A percentile compares a stretch with the other conserved stretches of the same genome.
phyloP scores from a whole-genome alignment of 2,888 invertebrate species.

The Julus scanicus region DNA sequence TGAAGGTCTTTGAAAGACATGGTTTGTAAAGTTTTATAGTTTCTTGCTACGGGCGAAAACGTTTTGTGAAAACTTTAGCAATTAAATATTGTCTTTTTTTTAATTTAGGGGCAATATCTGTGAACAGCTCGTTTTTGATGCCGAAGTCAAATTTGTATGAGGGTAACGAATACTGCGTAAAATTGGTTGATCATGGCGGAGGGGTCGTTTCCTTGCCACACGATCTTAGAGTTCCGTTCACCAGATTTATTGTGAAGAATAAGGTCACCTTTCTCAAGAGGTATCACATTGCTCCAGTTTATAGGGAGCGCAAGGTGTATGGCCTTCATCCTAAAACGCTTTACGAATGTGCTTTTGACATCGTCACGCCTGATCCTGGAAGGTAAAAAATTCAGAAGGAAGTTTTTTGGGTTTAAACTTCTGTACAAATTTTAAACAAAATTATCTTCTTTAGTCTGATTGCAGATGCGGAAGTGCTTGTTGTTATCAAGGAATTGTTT shows the following conservation, averaged over 20 bases:
- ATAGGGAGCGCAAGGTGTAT: conserved; percentile 75
- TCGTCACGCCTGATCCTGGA: conserved; percentile 77
- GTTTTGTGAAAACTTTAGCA: background rate
- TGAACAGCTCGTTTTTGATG: conserved; percentile 82
- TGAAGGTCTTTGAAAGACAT: conserved; percentile 64
- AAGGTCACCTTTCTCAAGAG: conserved; percentile 82
- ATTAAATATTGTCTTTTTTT: conserved; percentile 37
- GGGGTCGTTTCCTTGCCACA: conserved; percentile 85
- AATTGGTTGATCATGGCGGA: conserved; percentile 88
- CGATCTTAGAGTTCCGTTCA: conserved; percentile 84
- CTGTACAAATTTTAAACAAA: background rate
- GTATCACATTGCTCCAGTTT: conserved; percentile 88
- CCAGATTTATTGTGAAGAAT: conserved; percentile 82
- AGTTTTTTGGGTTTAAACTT: background rate
- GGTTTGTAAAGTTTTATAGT: conserved; percentile 54
- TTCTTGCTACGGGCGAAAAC: background rate
- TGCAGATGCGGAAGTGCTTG: conserved; percentile 86
- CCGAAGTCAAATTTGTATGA: conserved; percentile 75
- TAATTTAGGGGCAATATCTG: conserved; percentile 76
- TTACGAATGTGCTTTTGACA: conserved; percentile 92
- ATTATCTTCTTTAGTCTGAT: conserved; percentile 70
- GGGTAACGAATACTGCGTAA: conserved; percentile 74
- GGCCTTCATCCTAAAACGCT: conserved; percentile 90
- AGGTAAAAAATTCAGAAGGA: conserved; percentile 59
- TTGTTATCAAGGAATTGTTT: conserved; percentile 80